Evolutionary conservation across 2,797 vertebrate genomes (phyloP).

Genomic region (Melanotaenia pygmaea): DNA sequence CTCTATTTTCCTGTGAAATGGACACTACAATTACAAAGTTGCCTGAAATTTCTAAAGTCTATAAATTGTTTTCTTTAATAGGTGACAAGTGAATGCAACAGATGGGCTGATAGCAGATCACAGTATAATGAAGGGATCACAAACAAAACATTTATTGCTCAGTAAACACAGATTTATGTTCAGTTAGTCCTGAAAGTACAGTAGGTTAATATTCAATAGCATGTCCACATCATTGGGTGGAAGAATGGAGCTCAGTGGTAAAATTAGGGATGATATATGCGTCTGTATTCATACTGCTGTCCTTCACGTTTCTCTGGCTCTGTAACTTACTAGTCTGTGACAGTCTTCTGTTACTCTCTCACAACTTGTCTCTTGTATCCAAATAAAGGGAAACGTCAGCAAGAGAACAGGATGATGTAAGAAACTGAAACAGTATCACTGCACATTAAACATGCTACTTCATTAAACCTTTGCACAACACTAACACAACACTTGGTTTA

Average conservation of each 20-base stretch:
- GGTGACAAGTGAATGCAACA: not conserved
- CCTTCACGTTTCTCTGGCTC: not conserved
- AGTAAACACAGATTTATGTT: not conserved
- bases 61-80: not conserved
- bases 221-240: constrained; percentile 27
- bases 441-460: constrained; percentile 22
- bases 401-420: constrained; percentile 41
- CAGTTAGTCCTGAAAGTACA: not conserved
- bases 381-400: not conserved
- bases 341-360: not conserved
- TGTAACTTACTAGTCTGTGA: not conserved
- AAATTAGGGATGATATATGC: not conserved
- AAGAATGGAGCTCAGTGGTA: constrained; percentile 24
- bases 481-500: not conserved
- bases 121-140: not conserved
- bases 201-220: not conserved
- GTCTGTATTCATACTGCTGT: not conserved
- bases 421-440: constrained; percentile 34
- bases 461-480: not conserved
- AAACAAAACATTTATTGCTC: not conserved
- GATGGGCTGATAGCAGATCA: not conserved
- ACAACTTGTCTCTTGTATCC: not conserved
- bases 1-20: not conserved
- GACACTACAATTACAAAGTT: not conserved
- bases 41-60: not conserved